These are phyloP conservation scores for Pristionchus japonicus DNA, from an alignment of 2,888 invertebrate species.

Conservation along the genomic window DNA sequence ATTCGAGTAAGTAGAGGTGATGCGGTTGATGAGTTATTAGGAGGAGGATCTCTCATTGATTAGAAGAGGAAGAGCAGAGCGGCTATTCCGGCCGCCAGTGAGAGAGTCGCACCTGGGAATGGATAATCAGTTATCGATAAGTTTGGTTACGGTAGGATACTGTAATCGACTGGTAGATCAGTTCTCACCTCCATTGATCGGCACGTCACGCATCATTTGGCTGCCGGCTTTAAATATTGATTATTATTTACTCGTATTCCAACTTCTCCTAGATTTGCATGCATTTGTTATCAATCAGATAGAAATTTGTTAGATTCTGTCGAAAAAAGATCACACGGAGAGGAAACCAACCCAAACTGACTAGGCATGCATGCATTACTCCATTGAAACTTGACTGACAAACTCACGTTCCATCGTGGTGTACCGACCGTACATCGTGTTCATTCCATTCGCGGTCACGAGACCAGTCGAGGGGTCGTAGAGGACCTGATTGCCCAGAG, in stretches of 20 bases:
- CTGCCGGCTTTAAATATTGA: background rate
- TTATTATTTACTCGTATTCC: background rate
- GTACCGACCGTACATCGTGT: constrained; percentile 38
- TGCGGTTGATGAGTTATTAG: constrained; percentile 32
- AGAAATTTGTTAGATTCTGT: background rate
- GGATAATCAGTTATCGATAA: too few species aligned
- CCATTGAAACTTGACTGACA: too few species aligned
- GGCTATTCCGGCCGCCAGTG: background rate
- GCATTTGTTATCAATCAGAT: background rate
- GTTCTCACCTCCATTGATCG: background rate
- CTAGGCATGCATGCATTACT: background rate
- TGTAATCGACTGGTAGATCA: background rate
- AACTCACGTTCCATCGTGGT: constrained; percentile 43
- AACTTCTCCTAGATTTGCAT: background rate
- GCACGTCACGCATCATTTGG: constrained; percentile 25
- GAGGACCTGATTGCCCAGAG: background rate
- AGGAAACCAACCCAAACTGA: too few species aligned
- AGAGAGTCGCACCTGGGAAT: background rate
- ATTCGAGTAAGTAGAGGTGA: constrained; percentile 11
- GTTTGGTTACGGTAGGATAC: background rate
- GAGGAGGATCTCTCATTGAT: background rate
- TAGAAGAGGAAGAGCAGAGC: background rate
- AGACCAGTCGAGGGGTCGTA: constrained; percentile 28
- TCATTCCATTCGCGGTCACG: background rate
- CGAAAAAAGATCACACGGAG: background rate